A percentile compares a stretch with the other conserved stretches of the same genome.
Evolutionary conservation across 2,797 vertebrate genomes (phyloP).

Genomic region (Potorous gilbertii): DNA sequence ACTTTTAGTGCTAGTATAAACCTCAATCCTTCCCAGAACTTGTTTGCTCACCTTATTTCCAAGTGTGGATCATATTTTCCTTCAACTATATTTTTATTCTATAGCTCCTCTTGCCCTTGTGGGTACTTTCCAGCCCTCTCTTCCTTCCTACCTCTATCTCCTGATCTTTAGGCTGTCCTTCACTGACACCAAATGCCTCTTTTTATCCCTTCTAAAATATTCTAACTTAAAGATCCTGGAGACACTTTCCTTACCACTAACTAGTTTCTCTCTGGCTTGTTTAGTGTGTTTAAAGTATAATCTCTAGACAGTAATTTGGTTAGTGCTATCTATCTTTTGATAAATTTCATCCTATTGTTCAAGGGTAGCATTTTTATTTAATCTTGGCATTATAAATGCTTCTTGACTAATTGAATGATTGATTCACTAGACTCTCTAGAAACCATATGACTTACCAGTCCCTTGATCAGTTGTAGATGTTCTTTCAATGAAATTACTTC

Average conservation of each 20-base stretch:
- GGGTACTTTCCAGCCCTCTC: too few relatives aligned
- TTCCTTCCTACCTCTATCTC: not conserved
- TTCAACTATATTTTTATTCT: too few relatives aligned
- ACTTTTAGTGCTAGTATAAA: not conserved
- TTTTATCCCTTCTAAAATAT: not conserved
- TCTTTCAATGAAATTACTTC: not conserved
- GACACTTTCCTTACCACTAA: not conserved
- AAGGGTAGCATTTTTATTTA: not conserved
- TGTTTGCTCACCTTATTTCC: not conserved
- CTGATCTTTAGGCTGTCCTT: not conserved
- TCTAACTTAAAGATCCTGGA: not conserved
- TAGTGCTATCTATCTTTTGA: not conserved
- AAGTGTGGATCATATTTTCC: not conserved
- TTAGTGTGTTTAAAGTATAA: not conserved
- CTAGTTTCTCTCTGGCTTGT: not conserved
- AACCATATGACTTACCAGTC: not conserved
- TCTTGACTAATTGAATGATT: not conserved
- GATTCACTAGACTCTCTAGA: not conserved
- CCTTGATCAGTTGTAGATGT: not conserved
- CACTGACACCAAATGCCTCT: not conserved
- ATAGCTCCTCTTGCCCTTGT: too few relatives aligned
- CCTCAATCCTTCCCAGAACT: not conserved
- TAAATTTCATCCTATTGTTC: not conserved
- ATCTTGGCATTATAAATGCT: not conserved
- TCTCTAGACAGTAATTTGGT: not conserved